Evolutionary conservation across 92 coral and sea anemone genomes (phyloP).

Genomic region (Porites lobata): DNA sequence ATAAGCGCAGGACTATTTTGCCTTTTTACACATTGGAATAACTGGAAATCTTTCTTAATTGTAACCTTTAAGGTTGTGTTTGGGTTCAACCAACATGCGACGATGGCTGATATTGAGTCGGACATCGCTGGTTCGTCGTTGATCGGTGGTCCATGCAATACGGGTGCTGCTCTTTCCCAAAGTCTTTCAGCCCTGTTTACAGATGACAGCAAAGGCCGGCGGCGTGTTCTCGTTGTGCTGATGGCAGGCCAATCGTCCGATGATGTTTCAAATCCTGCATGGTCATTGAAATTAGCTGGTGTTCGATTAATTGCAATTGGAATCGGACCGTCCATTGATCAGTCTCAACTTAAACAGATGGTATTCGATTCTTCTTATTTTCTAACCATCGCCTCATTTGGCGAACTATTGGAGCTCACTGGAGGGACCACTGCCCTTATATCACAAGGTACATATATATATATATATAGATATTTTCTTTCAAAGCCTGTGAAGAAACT

Average conservation of each 20-base stretch:
- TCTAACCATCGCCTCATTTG: background rate
- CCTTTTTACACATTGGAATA: no score
- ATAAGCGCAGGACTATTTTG: no score
- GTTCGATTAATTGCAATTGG: conserved; percentile 80
- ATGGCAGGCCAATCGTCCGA: conserved; percentile 80
- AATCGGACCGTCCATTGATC: conserved; percentile 31
- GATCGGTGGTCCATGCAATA: conserved; percentile 4
- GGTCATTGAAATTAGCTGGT: conserved; percentile 60
- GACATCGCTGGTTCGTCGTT: background rate
- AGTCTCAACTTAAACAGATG: background rate
- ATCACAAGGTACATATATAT: no score
- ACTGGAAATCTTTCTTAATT: no score
- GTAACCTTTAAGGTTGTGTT: no score
- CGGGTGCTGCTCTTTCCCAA: conserved; percentile 18
- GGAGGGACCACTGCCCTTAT: background rate
- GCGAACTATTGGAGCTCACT: background rate
- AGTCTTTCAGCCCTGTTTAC: conserved; percentile 9
- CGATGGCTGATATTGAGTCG: background rate
- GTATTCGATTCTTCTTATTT: background rate
- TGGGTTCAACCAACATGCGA: no score
- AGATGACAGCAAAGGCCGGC: conserved; percentile 16
- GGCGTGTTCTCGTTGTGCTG: conserved; percentile 70
- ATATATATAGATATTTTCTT: no score
- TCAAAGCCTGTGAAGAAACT: no score
- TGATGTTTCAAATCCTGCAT: conserved; percentile 67